Conservation (phyloP, 2,888 invertebrate species). For the Pocota personata region DNA sequence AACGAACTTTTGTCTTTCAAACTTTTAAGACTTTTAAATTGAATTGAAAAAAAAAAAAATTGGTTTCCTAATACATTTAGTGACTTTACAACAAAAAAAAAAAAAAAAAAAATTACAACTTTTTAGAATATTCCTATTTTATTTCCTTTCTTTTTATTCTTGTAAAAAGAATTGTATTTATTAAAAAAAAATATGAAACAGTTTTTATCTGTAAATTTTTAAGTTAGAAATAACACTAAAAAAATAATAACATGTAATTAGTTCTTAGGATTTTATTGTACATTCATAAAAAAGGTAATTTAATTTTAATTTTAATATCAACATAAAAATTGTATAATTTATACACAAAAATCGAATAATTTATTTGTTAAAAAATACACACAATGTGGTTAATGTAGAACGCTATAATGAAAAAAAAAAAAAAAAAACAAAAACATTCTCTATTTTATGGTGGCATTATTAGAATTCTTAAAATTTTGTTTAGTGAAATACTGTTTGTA, state of each 20-base stretch:
- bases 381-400: slow-evolving; percentile 20
- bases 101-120: background rate
- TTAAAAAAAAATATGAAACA: slow-evolving; percentile 6
- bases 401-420: background rate
- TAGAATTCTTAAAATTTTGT: slow-evolving; percentile 23
- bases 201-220: slow-evolving; percentile 25
- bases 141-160: slow-evolving; percentile 24
- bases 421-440: slow-evolving; percentile 2
- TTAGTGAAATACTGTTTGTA: slow-evolving; percentile 14
- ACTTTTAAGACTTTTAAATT: slow-evolving; percentile 3
- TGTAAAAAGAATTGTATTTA: slow-evolving; percentile 54
- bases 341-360: slow-evolving; percentile 32
- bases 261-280: slow-evolving; percentile 41
- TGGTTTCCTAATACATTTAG: slow-evolving; percentile 11
- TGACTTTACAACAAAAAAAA: slow-evolving; percentile 4
- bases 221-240: slow-evolving; percentile 18
- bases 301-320: slow-evolving; percentile 40
- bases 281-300: slow-evolving; percentile 22
- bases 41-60: background rate
- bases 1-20: slow-evolving; percentile 11
- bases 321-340: background rate
- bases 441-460: slow-evolving; percentile 44
- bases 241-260: slow-evolving; percentile 18
- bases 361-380: slow-evolving; percentile 44
- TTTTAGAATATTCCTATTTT: slow-evolving; percentile 36